A percentile compares a stretch with the other conserved stretches of the same genome.
Evolutionary conservation across 2,888 invertebrate genomes (phyloP).

Genomic region (Willowsia nigromaculata): DNA sequence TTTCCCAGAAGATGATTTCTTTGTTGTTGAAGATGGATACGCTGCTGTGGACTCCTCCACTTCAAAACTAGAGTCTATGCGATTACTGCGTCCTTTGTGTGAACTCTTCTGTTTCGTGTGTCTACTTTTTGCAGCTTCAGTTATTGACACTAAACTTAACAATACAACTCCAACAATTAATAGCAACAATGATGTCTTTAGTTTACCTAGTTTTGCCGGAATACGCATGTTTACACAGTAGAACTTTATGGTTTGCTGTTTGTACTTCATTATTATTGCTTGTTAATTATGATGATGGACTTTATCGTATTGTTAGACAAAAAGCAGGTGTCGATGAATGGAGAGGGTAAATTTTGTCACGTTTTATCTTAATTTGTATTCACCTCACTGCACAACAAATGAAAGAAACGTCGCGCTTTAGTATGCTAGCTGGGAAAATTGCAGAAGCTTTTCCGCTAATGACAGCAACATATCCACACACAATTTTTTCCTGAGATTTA

Average conservation of each 20-base stretch:
- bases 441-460: conserved; percentile 29
- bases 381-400: conserved; percentile 46
- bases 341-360: neutral
- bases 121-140: conserved; percentile 62
- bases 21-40: conserved; percentile 43
- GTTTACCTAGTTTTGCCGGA: neutral
- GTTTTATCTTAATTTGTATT: conserved; percentile 45
- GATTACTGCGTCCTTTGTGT: conserved; percentile 52
- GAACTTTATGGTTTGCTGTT: neutral
- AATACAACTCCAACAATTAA: conserved; percentile 53
- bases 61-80: conserved; percentile 57
- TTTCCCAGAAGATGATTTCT: conserved; percentile 50
- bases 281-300: neutral
- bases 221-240: conserved; percentile 13
- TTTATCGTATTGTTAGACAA: neutral
- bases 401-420: conserved; percentile 20
- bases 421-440: conserved; percentile 44
- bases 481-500: conserved; percentile 16
- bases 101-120: conserved; percentile 61
- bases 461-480: conserved; percentile 55
- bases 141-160: conserved; percentile 54
- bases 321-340: neutral
- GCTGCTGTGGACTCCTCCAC: conserved; percentile 43
- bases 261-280: conserved; percentile 22
- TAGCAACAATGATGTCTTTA: conserved; percentile 25